These are phyloP conservation scores for Eupithecia centaureata DNA, from an alignment of 2,888 invertebrate species.

Conservation along the genomic window DNA sequence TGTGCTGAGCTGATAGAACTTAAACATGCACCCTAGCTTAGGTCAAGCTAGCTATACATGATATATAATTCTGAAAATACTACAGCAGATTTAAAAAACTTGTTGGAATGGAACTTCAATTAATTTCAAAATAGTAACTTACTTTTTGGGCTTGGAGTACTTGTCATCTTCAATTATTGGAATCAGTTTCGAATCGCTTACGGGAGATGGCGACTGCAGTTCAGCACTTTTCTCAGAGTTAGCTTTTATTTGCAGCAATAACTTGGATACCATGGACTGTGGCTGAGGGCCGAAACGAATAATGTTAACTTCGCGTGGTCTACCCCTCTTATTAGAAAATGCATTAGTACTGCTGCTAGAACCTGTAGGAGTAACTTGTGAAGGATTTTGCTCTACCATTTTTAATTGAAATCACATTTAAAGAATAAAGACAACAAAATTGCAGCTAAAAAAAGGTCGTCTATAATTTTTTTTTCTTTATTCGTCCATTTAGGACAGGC, in stretches of 20 bases:
- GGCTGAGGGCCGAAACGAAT: conserved; percentile 66
- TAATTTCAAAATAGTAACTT: not conserved
- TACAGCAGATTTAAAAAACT: not conserved
- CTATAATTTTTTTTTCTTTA: no score
- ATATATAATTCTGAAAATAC: no score
- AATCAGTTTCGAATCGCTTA: not conserved
- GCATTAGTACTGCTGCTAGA: conserved; percentile 17
- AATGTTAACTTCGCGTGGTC: conserved; percentile 57
- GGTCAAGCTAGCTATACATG: no score
- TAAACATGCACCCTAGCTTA: no score
- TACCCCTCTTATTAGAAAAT: conserved; percentile 56
- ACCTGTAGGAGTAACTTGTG: conserved; percentile 41
- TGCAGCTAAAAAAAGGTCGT: not conserved
- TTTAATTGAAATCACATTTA: not conserved
- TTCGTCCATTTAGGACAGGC: no score
- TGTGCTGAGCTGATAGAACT: not conserved
- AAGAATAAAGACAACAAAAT: not conserved
- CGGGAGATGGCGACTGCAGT: not conserved
- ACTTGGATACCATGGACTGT: conserved; percentile 65
- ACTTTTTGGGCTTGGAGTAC: conserved; percentile 7
- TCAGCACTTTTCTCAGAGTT: conserved; percentile 14
- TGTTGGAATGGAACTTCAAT: not conserved
- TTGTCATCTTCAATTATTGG: conserved; percentile 10
- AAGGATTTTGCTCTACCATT: conserved; percentile 58
- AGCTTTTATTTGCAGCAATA: conserved; percentile 51